A percentile compares a stretch with the other conserved stretches of the same genome.
phyloP scores from a whole-genome alignment of 1,140 invertebrate genomes.

The Diorhabda elongata region DNA sequence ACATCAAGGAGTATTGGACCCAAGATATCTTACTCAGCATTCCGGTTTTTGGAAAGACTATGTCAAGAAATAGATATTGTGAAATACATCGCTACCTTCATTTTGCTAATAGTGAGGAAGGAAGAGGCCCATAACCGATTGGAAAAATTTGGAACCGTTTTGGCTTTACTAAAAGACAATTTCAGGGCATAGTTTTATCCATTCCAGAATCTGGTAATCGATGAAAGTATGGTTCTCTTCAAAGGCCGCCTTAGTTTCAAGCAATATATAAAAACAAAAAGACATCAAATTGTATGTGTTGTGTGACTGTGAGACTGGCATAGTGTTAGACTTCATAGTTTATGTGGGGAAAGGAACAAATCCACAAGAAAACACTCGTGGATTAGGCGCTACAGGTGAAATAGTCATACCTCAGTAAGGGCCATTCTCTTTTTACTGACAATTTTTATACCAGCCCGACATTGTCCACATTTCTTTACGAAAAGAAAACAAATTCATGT shows the following conservation, averaged over 20 bases:
- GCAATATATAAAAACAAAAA: slow-evolving; percentile 44
- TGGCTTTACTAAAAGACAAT: no score
- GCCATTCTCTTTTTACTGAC: slow-evolving; percentile 25
- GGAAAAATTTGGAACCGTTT: no score
- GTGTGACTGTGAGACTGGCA: slow-evolving; percentile 37
- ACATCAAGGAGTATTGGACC: no score
- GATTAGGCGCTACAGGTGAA: slow-evolving; percentile 32
- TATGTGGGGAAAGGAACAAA: slow-evolving; percentile 36
- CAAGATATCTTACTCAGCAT: no score
- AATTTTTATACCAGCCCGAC: slow-evolving; percentile 44
- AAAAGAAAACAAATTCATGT: slow-evolving; percentile 35
- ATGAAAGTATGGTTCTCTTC: slow-evolving; percentile 37
- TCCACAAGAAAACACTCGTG: slow-evolving; percentile 10
- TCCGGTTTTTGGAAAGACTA: no score
- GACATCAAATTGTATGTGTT: slow-evolving; percentile 43
- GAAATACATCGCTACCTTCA: no score
- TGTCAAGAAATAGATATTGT: no score
- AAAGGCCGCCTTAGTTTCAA: slow-evolving; percentile 42
- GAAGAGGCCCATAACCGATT: no score
- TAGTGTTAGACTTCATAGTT: slow-evolving; percentile 42
- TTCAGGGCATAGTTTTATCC: slow-evolving; percentile 10
- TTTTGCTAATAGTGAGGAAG: no score
- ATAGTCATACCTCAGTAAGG: slow-evolving; percentile 37
- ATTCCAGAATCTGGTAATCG: slow-evolving; percentile 29
- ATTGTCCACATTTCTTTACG: slow-evolving; percentile 17